Evolutionary conservation across 30 jellyfish, hydroid and myxozoan species (phyloP).

Genomic region (Clytia hemisphaerica): DNA sequence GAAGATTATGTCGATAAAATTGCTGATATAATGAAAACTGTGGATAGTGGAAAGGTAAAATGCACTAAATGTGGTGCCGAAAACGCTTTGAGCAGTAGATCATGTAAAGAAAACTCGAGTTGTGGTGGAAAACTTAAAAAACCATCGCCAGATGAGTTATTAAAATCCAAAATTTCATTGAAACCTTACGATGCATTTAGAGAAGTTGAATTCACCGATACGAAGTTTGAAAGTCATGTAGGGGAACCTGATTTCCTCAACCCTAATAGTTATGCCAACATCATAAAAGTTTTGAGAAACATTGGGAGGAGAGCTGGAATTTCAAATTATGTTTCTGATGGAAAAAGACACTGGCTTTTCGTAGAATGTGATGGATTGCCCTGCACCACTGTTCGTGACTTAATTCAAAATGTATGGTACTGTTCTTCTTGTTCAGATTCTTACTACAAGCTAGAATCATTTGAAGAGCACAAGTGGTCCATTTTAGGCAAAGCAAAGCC

Average conservation of each 20-base stretch:
- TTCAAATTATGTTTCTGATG: background rate
- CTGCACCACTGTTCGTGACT: slow-evolving; percentile 3
- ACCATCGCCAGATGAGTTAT: too few species aligned
- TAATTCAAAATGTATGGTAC: background rate
- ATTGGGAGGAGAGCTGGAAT: slow-evolving; percentile 32
- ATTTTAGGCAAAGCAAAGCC: background rate
- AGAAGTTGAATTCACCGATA: too few species aligned
- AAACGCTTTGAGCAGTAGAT: background rate
- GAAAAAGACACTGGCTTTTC: slow-evolving; percentile 30
- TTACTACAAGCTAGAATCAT: background rate
- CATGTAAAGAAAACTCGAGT: background rate
- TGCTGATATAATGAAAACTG: background rate
- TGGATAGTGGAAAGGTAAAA: background rate
- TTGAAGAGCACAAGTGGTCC: slow-evolving; percentile 16
- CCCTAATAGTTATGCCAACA: slow-evolving; percentile 27
- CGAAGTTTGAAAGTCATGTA: background rate
- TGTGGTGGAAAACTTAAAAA: too few species aligned
- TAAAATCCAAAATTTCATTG: too few species aligned
- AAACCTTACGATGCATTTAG: too few species aligned
- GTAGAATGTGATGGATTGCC: slow-evolving; percentile 26
- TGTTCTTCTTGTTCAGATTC: slow-evolving; percentile 1
- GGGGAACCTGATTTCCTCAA: slow-evolving; percentile 36
- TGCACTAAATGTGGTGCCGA: slow-evolving; percentile 23
- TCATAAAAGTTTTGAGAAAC: slow-evolving; percentile 5
- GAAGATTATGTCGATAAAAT: slow-evolving; percentile 3